These are phyloP conservation scores for Mesorhabditis sp. DNA, from an alignment of 2,888 invertebrate genomes.

Conservation along the genomic window DNA sequence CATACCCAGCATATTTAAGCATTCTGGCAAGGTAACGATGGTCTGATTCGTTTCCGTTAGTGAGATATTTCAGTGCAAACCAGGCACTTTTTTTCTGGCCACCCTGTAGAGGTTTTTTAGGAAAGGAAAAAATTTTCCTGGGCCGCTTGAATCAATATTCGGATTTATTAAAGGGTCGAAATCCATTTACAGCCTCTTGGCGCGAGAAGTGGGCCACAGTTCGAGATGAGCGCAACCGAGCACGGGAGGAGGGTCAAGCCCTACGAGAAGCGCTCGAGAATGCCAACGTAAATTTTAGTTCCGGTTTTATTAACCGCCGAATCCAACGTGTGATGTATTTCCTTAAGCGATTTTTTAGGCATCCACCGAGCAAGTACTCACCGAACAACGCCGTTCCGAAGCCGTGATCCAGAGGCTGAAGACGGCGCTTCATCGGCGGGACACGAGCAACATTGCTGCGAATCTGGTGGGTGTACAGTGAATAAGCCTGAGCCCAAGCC, in stretches of 20 bases:
- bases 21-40: too few species aligned
- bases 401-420: background rate
- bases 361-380: background rate
- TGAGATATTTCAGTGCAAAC: too few species aligned
- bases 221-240: constrained; percentile 85
- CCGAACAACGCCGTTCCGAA: background rate
- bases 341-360: background rate
- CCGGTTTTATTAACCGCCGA: background rate
- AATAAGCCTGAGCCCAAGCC: background rate
- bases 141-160: too few species aligned
- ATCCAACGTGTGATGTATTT: background rate
- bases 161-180: too few species aligned
- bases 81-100: too few species aligned
- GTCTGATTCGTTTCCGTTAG: too few species aligned
- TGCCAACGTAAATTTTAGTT: constrained; percentile 8
- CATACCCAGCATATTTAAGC: too few species aligned
- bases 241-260: constrained; percentile 82
- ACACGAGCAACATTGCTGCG: background rate
- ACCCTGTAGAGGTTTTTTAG: too few species aligned
- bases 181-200: constrained; percentile 3
- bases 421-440: background rate
- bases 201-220: constrained; percentile 34
- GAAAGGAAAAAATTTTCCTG: too few species aligned
- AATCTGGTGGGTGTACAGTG: background rate
- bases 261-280: constrained; percentile 76